phyloP scores from a whole-genome alignment of 2,888 invertebrate species.

The Lasius fuliginosus region DNA sequence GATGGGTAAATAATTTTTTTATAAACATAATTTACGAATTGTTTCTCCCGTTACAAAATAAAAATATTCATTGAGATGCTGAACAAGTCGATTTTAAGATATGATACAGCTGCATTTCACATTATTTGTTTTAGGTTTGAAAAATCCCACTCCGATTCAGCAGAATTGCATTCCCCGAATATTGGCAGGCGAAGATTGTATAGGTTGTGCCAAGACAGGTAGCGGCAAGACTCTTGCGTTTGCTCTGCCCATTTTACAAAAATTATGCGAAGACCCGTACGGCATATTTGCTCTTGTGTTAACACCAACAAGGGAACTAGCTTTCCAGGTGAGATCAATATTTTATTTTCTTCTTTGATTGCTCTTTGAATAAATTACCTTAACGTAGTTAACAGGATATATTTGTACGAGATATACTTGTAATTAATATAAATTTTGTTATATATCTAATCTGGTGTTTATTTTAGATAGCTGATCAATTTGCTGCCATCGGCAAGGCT shows the following conservation, averaged over 20 bases:
- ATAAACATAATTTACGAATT: constrained; percentile 35
- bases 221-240: constrained; percentile 99
- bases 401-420: not conserved
- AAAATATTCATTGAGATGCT: constrained; percentile 9
- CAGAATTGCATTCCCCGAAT: constrained; percentile 93
- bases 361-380: not conserved
- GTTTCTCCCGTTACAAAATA: constrained; percentile 22
- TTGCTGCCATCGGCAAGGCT: constrained; percentile 95
- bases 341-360: not conserved
- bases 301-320: constrained; percentile 97
- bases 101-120: not conserved
- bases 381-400: not conserved
- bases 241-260: constrained; percentile 97
- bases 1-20: constrained; percentile 88
- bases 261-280: constrained; percentile 97
- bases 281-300: constrained; percentile 98
- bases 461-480: constrained; percentile 96
- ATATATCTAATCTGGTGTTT: not conserved
- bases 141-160: constrained; percentile 94
- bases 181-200: constrained; percentile 93
- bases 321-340: constrained; percentile 90
- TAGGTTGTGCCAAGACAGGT: constrained; percentile 99
- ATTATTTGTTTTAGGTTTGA: constrained; percentile 89
- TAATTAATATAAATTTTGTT: constrained; percentile 23
- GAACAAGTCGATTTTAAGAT: not conserved